These are phyloP conservation scores for Cettia cetti DNA, from an alignment of 2,113 vertebrate species.

Conservation along the genomic window DNA sequence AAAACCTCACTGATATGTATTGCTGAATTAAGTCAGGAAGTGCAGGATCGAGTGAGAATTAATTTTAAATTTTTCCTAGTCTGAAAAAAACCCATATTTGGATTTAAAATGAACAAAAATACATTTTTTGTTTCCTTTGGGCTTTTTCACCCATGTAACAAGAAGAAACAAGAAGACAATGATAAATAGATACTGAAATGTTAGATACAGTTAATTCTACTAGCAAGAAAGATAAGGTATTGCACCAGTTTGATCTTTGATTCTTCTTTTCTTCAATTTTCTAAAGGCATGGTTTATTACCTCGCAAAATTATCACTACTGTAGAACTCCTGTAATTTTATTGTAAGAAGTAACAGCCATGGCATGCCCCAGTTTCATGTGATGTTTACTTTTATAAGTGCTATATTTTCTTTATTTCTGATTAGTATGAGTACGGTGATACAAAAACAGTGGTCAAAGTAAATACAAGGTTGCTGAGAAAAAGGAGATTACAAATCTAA, in stretches of 20 bases:
- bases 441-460: background rate
- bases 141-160: background rate
- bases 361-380: background rate
- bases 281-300: background rate
- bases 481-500: background rate
- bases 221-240: background rate
- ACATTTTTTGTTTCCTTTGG: background rate
- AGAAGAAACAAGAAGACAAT: background rate
- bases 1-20: accelerated
- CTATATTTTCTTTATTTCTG: background rate
- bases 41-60: background rate
- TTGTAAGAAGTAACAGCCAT: background rate
- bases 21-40: background rate
- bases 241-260: background rate
- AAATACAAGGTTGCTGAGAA: background rate
- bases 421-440: background rate
- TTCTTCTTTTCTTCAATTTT: background rate
- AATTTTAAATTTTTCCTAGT: background rate
- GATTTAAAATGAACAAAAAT: background rate
- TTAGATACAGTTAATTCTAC: background rate
- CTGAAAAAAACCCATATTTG: background rate
- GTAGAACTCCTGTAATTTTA: background rate
- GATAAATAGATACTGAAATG: background rate
- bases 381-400: background rate
- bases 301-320: background rate